phyloP scores from a whole-genome alignment of 2,888 invertebrate species.

The Uloborus plumipes region DNA sequence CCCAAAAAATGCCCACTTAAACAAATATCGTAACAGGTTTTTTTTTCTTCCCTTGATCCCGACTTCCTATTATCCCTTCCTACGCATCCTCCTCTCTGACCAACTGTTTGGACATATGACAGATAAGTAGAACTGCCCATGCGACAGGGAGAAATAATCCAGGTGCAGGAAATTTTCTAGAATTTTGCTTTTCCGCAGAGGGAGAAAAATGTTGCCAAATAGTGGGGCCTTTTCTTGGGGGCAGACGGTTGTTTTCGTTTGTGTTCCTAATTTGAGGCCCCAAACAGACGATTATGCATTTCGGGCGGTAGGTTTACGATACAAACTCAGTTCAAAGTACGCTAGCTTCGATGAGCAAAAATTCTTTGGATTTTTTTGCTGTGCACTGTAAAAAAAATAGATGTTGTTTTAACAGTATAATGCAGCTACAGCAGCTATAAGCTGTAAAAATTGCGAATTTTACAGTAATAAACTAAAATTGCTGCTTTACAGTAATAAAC shows the following conservation, averaged over 20 bases:
- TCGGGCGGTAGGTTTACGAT: too few relatives aligned
- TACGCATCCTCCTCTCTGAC: neutral
- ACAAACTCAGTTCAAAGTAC: too few relatives aligned
- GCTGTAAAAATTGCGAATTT: too few relatives aligned
- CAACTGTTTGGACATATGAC: neutral
- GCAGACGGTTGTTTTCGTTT: slow-evolving; percentile 22
- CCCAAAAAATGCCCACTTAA: slow-evolving; percentile 5
- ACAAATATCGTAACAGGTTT: slow-evolving; percentile 43
- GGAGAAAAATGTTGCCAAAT: neutral
- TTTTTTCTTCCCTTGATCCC: too few relatives aligned
- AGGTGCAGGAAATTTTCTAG: slow-evolving; percentile 12
- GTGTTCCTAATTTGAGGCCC: slow-evolving; percentile 11
- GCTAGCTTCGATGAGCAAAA: too few relatives aligned
- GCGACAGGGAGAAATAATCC: slow-evolving; percentile 1
- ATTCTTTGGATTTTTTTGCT: too few relatives aligned
- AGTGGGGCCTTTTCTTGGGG: slow-evolving; percentile 9
- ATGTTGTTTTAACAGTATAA: too few relatives aligned
- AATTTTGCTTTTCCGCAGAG: neutral
- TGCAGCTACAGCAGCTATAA: too few relatives aligned
- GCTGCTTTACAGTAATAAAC: too few relatives aligned
- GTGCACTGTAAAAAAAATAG: too few relatives aligned
- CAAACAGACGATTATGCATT: neutral
- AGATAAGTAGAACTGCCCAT: neutral
- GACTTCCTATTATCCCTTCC: too few relatives aligned
- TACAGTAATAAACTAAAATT: too few relatives aligned